Conservation (phyloP, 2,888 invertebrate genomes). For the Idaea dimidiata region DNA sequence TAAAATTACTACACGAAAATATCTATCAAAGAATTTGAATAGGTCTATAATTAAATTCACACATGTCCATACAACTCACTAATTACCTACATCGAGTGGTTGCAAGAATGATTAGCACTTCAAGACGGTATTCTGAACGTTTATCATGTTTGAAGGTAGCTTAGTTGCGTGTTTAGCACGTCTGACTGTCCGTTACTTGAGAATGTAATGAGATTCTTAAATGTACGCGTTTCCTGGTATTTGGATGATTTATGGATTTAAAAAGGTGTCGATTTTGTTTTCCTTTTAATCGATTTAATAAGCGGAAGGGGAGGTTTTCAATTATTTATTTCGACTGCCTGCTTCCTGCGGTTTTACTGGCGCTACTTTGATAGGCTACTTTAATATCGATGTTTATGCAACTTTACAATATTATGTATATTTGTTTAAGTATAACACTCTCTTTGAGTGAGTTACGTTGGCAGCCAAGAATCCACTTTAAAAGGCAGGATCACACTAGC, state of each 20-base stretch:
- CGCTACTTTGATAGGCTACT: no score
- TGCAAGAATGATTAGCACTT: not conserved
- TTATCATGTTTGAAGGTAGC: not conserved
- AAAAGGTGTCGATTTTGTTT: not conserved
- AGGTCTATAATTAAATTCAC: not conserved
- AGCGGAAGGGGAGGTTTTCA: no score
- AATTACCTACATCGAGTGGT: not conserved
- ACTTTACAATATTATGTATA: no score
- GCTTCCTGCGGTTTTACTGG: no score
- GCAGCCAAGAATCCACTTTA: not conserved
- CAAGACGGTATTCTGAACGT: not conserved
- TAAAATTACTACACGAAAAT: not conserved
- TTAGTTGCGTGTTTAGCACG: not conserved
- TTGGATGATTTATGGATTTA: not conserved
- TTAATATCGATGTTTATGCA: no score
- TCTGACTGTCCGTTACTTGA: not conserved
- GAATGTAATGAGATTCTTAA: not conserved
- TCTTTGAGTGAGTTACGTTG: not conserved
- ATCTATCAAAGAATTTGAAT: not conserved
- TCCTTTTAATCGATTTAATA: no score
- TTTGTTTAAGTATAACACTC: not conserved
- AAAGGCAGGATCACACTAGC: slow-evolving; percentile 32
- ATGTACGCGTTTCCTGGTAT: not conserved
- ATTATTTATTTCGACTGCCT: no score
- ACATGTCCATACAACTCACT: not conserved